phyloP scores from a whole-genome alignment of 2,888 invertebrate species.

The Platycheirus rosarum region DNA sequence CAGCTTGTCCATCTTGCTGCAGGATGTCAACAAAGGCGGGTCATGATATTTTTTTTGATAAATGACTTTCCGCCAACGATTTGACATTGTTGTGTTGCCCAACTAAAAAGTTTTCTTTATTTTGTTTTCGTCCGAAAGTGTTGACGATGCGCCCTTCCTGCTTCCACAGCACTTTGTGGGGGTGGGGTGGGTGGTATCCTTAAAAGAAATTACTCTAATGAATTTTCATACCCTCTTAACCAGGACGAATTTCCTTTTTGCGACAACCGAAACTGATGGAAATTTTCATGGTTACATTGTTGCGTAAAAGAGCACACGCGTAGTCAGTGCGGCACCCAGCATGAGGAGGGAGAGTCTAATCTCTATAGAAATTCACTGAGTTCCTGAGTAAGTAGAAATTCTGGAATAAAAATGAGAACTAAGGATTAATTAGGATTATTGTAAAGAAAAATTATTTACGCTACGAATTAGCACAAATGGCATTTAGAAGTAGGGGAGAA shows the following conservation, averaged over 20 bases:
- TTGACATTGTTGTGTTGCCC: constrained; percentile 53
- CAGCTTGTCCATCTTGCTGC: constrained; percentile 68
- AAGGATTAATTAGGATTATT: constrained; percentile 71
- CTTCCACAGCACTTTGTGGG: not conserved
- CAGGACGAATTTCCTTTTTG: constrained; percentile 71
- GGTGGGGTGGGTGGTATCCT: constrained; percentile 11
- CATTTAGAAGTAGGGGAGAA: no score
- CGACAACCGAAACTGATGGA: constrained; percentile 72
- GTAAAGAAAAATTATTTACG: constrained; percentile 46
- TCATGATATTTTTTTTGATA: constrained; percentile 73
- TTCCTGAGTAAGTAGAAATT: constrained; percentile 49
- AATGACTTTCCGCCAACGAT: constrained; percentile 72
- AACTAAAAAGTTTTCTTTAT: constrained; percentile 18
- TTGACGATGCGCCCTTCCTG: constrained; percentile 25
- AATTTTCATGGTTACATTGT: constrained; percentile 63
- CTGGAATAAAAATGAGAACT: constrained; percentile 58
- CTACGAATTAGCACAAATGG: constrained; percentile 29
- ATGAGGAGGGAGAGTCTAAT: constrained; percentile 34
- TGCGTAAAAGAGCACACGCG: constrained; percentile 63
- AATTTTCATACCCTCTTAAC: constrained; percentile 75
- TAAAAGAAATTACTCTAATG: constrained; percentile 77
- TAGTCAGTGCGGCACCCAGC: not conserved
- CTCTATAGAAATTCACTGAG: constrained; percentile 51
- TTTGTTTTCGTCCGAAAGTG: constrained; percentile 44
- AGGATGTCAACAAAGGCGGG: constrained; percentile 72